Base-by-base conservation (phyloP, 2,113 vertebrate species). In the Laterallus jamaicensis region DNA sequence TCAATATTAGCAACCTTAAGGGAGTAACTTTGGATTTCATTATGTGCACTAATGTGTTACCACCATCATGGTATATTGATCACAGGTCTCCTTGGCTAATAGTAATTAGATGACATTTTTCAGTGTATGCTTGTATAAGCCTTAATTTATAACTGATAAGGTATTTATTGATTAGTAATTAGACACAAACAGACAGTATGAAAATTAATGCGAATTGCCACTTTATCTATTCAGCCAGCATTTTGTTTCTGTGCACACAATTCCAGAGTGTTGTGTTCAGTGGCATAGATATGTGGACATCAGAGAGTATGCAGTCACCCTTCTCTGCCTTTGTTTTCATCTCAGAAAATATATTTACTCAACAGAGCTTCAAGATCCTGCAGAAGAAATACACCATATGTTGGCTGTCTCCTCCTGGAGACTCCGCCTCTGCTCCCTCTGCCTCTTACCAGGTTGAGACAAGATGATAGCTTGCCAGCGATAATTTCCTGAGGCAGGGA, bases 101-200 rank as follows among this genome's bases (percentile, higher is more conserved):
- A 76, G 54, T 76, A 86, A 89, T 91, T 87, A 82, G 25, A 70
- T 85, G 8, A 69, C 6, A 78, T 89, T 93, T 94, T 82, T 87
- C 47, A 91, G 26, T 59, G 26, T 59, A 82, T 50, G 55, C 42
- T 89, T 93, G 29, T 26, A 63, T 55, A 80, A 28, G n/a, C 15
- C 14, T 79, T 40, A 76, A 12, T 50, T 96, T 91, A 12, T 68
- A 92, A 87, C 37, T 80, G 78, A 69, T 68, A 95, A 62, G 12
- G 11, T 92, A 93, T 88, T 76, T 69, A 91, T 42, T 84, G 73
- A 93, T 76, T 60, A 84, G 44, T 55, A 92, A 92, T 62, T 31
- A 69, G 62, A 82, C 42, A 86, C 15, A 71, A 58, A 58, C 4
- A 90, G 73, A 29, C 15, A 54, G 14, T 66, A 86, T 42, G 40